A percentile compares a stretch with the other conserved stretches of the same genome.
Conservation (phyloP, 1,140 invertebrate genomes). For the Phocides pigmalion region DNA sequence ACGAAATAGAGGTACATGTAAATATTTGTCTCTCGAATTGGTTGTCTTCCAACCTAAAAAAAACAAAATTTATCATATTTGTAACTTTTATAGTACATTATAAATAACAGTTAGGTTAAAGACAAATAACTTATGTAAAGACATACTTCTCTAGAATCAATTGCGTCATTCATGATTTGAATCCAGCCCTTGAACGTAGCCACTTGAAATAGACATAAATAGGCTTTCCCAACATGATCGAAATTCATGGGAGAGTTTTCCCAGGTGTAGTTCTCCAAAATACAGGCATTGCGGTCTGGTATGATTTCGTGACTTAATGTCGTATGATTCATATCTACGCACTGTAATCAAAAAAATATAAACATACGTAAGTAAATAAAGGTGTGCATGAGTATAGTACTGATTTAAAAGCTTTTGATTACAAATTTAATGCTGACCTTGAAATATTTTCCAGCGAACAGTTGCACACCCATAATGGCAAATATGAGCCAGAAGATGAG, state of each 20-base stretch:
- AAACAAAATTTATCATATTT: not conserved
- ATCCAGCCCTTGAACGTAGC: constrained; percentile 98
- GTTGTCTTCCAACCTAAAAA: constrained; percentile 93
- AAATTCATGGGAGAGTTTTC: constrained; percentile 99
- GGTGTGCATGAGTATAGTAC: too few species aligned
- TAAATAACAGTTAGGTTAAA: too few species aligned
- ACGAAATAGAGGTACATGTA: constrained; percentile 99
- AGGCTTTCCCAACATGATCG: constrained; percentile 98
- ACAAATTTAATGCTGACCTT: constrained; percentile 80
- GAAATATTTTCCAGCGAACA: constrained; percentile 97
- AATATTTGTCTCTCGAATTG: constrained; percentile 96
- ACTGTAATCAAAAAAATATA: constrained; percentile 85
- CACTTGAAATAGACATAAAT: constrained; percentile 98
- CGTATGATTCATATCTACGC: constrained; percentile 92
- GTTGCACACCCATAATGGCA: constrained; percentile 97
- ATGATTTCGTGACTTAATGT: constrained; percentile 93
- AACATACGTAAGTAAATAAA: too few species aligned
- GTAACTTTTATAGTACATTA: too few species aligned
- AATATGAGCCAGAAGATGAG: constrained; percentile 97
- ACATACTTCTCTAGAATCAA: constrained; percentile 95
- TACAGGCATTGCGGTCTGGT: constrained; percentile 92
- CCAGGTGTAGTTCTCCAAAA: constrained; percentile 96
- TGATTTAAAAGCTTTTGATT: not conserved
- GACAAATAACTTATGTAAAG: too few species aligned
- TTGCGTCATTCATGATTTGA: constrained; percentile 98